A percentile compares a stretch with the other conserved stretches of the same genome.
phyloP scores from a whole-genome alignment of 30 jellyfish, hydroid and myxozoan species.

The Chironex yamaguchii region DNA sequence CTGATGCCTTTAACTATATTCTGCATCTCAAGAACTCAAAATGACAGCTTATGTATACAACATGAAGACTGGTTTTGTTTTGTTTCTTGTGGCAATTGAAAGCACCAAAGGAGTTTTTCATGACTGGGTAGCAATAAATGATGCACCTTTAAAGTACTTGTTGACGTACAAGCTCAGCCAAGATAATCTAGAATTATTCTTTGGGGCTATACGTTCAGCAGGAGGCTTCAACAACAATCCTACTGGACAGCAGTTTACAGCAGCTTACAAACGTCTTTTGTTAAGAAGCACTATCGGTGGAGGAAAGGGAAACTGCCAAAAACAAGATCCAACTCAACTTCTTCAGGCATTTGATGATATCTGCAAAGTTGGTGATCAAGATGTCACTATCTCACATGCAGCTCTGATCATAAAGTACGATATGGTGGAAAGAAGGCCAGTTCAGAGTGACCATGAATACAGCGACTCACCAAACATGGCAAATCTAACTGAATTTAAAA shows the following conservation, averaged over 20 bases:
- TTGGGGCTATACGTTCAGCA: slow-evolving; percentile 57
- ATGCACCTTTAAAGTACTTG: slow-evolving; percentile 55
- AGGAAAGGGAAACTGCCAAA: slow-evolving; percentile 33
- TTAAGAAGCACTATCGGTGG: slow-evolving; percentile 21
- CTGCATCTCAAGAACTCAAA: neutral
- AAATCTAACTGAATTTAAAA: slow-evolving; percentile 1
- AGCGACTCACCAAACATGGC: neutral
- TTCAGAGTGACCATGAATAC: slow-evolving; percentile 18
- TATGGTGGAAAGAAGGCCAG: slow-evolving; percentile 12
- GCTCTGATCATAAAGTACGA: slow-evolving; percentile 12
- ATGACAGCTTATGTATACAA: neutral
- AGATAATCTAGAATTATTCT: slow-evolving; percentile 55
- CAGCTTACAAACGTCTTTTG: slow-evolving; percentile 27
- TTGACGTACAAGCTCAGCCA: slow-evolving; percentile 62
- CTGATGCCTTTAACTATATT: slow-evolving; percentile 37
- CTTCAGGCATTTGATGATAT: slow-evolving; percentile 5
- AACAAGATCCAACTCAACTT: slow-evolving; percentile 22
- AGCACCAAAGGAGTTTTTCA: slow-evolving; percentile 52
- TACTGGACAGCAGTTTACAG: slow-evolving; percentile 42
- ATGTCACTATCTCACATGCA: neutral
- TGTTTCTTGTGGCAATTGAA: slow-evolving; percentile 49
- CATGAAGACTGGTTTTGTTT: slow-evolving; percentile 55
- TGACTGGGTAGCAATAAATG: slow-evolving; percentile 16
- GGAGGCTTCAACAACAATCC: slow-evolving; percentile 79
- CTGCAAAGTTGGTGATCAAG: slow-evolving; percentile 10